Percentiles rank a stretch among this genome's conserved stretches.
These are phyloP conservation scores for Brachypteracias leptosomus DNA, from an alignment of 2,113 vertebrate species.

Conservation along the genomic window DNA sequence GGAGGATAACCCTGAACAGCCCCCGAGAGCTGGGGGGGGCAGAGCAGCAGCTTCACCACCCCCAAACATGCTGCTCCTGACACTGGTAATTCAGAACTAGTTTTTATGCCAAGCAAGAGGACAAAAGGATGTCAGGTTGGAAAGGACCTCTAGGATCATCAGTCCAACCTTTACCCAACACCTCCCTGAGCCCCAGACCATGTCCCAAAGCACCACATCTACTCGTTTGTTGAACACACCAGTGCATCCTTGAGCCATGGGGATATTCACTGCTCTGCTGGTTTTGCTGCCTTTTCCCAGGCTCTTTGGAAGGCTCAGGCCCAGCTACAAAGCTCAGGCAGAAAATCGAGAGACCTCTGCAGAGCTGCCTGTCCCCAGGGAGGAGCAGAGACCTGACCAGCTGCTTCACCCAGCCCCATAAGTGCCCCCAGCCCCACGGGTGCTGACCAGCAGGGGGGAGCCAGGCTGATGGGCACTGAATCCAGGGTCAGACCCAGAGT, in stretches of 20 bases:
- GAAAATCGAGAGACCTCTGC: neutral
- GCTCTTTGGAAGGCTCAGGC: rapidly evolving
- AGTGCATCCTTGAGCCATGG: rapidly evolving
- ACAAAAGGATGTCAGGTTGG: too few species aligned
- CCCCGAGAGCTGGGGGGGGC: neutral
- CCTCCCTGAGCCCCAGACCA: too few species aligned
- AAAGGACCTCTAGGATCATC: too few species aligned
- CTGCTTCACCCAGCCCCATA: neutral
- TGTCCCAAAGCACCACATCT: too few species aligned
- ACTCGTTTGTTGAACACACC: too few species aligned
- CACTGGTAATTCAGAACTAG: neutral
- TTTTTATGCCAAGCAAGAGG: neutral
- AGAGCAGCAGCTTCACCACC: neutral
- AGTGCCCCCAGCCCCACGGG: neutral
- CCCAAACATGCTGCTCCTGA: neutral
- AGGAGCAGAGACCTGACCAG: neutral
- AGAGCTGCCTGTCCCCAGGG: neutral
- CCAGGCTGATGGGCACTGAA: neutral
- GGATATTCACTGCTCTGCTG: rapidly evolving
- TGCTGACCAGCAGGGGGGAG: neutral
- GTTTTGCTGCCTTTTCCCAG: neutral
- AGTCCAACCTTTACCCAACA: too few species aligned
- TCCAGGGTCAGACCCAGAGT: neutral
- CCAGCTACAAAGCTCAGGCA: rapidly evolving
- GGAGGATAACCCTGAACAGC: neutral